Conservation (phyloP, 2,888 invertebrate genomes). For the Melangyna quadrimaculata region DNA sequence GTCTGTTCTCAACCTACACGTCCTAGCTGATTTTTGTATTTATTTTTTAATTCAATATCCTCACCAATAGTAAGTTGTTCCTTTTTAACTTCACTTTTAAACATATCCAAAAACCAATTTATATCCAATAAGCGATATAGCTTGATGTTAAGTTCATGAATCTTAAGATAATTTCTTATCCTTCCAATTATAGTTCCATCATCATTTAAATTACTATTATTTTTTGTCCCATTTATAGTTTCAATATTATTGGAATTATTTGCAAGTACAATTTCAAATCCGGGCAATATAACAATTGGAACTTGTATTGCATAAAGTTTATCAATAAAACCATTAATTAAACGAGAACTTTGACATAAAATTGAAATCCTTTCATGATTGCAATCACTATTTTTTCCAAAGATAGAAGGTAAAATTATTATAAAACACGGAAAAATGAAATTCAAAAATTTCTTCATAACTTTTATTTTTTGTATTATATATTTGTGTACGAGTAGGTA, state of each 20-base stretch:
- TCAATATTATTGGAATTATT: slow-evolving; percentile 73
- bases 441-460: slow-evolving; percentile 20
- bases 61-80: slow-evolving; percentile 46
- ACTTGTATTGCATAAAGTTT: slow-evolving; percentile 81
- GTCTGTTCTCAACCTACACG: too few relatives aligned
- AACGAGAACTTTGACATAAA: slow-evolving; percentile 82
- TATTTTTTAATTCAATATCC: background rate
- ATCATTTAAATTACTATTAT: background rate
- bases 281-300: slow-evolving; percentile 78
- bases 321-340: slow-evolving; percentile 82
- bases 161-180: slow-evolving; percentile 86
- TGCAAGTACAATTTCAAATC: slow-evolving; percentile 78
- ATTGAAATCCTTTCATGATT: slow-evolving; percentile 75
- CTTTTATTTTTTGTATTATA: background rate
- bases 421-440: background rate
- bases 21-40: background rate
- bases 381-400: background rate
- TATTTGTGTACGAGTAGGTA: background rate
- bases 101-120: slow-evolving; percentile 75
- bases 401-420: background rate
- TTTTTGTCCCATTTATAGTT: slow-evolving; percentile 9
- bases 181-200: slow-evolving; percentile 79
- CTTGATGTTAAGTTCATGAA: slow-evolving; percentile 88
- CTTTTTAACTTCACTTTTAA: slow-evolving; percentile 67
- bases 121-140: slow-evolving; percentile 87